phyloP scores from a whole-genome alignment of 2,113 vertebrate genomes.

The Anarrhichthys ocellatus region DNA sequence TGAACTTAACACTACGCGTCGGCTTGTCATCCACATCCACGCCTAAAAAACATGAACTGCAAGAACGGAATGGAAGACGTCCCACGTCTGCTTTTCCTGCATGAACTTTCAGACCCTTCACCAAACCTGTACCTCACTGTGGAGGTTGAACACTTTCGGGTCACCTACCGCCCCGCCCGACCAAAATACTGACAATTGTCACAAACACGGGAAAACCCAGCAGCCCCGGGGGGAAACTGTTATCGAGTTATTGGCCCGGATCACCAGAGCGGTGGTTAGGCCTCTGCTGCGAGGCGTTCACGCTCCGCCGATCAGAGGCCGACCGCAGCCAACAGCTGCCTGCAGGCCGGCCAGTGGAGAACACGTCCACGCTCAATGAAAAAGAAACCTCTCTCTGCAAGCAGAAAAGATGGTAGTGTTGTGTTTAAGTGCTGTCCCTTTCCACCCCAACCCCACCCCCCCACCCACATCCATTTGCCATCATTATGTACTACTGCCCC shows the following conservation, averaged over 20 bases:
- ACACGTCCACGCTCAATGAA: constrained; percentile 59
- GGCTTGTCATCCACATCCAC: not conserved
- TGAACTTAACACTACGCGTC: not conserved
- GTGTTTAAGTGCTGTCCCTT: constrained; percentile 70
- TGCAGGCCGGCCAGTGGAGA: constrained; percentile 42
- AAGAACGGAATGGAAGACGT: not conserved
- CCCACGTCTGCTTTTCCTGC: not conserved
- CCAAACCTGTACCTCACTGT: constrained; percentile 4
- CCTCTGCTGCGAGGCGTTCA: constrained; percentile 66
- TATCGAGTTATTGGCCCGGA: constrained; percentile 70
- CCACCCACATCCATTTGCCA: constrained; percentile 61
- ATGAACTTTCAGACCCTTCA: constrained; percentile 22
- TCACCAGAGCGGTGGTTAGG: constrained; percentile 61
- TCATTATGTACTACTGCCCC: constrained; percentile 84
- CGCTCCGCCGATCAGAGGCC: constrained; percentile 38
- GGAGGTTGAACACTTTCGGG: constrained; percentile 30
- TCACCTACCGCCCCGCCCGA: not conserved
- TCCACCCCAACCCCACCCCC: constrained; percentile 1
- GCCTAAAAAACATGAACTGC: not conserved
- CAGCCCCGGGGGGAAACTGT: constrained; percentile 48
- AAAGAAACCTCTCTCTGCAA: constrained; percentile 42
- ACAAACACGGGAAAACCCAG: constrained; percentile 69
- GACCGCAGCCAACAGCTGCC: constrained; percentile 29
- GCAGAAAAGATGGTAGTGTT: constrained; percentile 67
- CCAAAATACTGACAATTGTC: constrained; percentile 70